Percentiles rank a stretch among this genome's conserved stretches.
Conservation (phyloP, 1,140 invertebrate genomes). For the Coenobita brevimanus region DNA sequence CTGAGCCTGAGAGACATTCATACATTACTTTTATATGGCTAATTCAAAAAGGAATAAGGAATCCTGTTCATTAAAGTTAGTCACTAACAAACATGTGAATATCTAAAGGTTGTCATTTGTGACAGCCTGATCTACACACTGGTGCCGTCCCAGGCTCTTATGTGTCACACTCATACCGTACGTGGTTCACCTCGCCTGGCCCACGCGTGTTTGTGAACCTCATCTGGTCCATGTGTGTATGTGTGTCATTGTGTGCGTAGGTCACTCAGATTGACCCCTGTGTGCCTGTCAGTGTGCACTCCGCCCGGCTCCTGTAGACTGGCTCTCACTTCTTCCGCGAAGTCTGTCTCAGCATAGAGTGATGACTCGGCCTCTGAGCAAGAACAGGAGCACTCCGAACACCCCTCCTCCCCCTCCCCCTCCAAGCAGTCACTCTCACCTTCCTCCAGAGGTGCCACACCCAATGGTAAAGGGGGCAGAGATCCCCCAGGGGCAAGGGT, state of each 20-base stretch:
- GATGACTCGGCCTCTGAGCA: constrained; percentile 54
- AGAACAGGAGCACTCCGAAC: constrained; percentile 46
- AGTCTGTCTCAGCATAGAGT: constrained; percentile 48
- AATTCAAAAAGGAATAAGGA: too few species aligned
- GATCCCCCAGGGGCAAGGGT: constrained; percentile 50
- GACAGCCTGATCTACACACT: too few species aligned
- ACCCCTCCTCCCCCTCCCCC: constrained; percentile 34
- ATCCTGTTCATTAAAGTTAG: too few species aligned
- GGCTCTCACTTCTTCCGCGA: constrained; percentile 45
- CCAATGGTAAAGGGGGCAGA: constrained; percentile 33
- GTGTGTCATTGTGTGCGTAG: background rate
- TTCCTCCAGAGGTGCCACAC: constrained; percentile 41
- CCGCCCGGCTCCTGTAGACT: constrained; percentile 28
- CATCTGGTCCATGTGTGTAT: background rate
- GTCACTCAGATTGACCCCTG: background rate
- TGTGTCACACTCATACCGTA: too few species aligned
- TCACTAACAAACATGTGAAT: too few species aligned
- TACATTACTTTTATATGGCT: too few species aligned
- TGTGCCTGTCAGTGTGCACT: background rate
- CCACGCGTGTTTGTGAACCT: too few species aligned
- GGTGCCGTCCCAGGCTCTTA: too few species aligned
- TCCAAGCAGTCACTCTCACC: constrained; percentile 39
- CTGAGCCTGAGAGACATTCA: too few species aligned
- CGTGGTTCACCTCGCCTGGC: too few species aligned
- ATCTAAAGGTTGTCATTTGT: too few species aligned